phyloP scores from a whole-genome alignment of 2,113 vertebrate genomes.

The Thalassarche chlororhynchos region DNA sequence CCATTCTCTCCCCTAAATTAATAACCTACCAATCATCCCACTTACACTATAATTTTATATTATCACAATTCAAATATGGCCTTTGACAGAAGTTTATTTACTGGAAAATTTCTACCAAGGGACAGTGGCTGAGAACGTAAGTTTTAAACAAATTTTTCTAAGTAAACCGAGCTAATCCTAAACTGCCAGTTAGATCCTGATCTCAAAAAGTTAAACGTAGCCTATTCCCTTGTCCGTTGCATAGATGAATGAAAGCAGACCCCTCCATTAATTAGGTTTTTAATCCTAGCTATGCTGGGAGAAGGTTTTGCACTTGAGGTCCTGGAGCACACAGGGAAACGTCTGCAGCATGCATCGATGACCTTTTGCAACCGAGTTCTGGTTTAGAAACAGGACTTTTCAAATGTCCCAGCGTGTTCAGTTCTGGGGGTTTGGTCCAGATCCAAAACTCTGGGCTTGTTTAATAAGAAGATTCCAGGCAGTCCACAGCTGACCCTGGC shows the following conservation, averaged over 20 bases:
- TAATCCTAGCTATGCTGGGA: background rate
- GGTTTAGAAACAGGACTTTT: background rate
- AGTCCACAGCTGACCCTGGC: constrained; percentile 28
- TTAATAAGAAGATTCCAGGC: constrained; percentile 25
- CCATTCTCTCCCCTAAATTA: background rate
- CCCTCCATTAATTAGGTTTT: background rate
- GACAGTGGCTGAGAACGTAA: background rate
- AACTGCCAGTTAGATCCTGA: background rate
- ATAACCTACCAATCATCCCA: background rate
- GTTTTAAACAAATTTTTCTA: background rate
- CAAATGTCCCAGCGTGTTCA: background rate
- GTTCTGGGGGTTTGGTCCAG: constrained; percentile 3
- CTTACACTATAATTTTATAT: background rate
- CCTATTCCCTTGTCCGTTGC: background rate
- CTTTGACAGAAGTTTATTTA: background rate
- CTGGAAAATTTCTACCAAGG: background rate
- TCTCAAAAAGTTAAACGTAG: background rate
- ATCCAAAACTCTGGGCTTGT: background rate
- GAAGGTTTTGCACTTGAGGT: background rate
- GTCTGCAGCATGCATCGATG: background rate
- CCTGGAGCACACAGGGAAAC: background rate
- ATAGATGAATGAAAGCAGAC: background rate
- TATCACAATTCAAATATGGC: background rate
- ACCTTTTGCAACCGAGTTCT: background rate
- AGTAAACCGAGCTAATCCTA: background rate